Evolutionary conservation across 2,888 invertebrate species (phyloP), one percentile per base, ranked within the genome.

Genomic region (Agonopterix arenella): DNA sequence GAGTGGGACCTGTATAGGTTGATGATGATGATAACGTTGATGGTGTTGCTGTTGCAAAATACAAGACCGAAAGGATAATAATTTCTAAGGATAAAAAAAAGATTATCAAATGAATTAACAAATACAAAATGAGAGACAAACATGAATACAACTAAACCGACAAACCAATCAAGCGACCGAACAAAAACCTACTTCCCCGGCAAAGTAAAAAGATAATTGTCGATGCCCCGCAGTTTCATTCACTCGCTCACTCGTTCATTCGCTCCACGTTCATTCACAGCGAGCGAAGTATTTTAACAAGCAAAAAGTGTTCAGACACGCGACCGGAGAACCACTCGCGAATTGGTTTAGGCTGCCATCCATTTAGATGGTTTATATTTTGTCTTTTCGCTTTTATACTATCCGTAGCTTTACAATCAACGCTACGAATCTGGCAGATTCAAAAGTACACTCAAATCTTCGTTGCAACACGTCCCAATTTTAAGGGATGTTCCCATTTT

Each of bases 251-350:
- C 44, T 54, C 51, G 47, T 13, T 54, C 54, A 54, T 56, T 54
- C 54, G 41, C 16, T 49, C 44, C 54, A 52, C 56, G 54, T 51
- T 50, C 51, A 51, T 48, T 54, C 52, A 49, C 51, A 48, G 52
- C 47, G 48, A 36, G 52, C 47, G 28, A 46, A 49, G 52, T 54
- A 56, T 56, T 56, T 56, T 56, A 56, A 56, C 56, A 56, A 56
- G 56, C 56, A 56, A 56, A 56, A 56, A 56, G 54, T 51, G 28
- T 54, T 45, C 47, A 48, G 50, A 37, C 47, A 37, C 16, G 44
- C n/a, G 11, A 10, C 40, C n/a, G 11, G n/a, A 36, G n/a, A 18
- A 10, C 46, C 16, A 40, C 44, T 40, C 18, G 40, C 9, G 46
- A 40, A 46, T 46, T 46, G 46, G 46, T 10, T 16, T 46, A 46